Conservation (phyloP, 2,888 invertebrate species). For the Uloborus plumipes region DNA sequence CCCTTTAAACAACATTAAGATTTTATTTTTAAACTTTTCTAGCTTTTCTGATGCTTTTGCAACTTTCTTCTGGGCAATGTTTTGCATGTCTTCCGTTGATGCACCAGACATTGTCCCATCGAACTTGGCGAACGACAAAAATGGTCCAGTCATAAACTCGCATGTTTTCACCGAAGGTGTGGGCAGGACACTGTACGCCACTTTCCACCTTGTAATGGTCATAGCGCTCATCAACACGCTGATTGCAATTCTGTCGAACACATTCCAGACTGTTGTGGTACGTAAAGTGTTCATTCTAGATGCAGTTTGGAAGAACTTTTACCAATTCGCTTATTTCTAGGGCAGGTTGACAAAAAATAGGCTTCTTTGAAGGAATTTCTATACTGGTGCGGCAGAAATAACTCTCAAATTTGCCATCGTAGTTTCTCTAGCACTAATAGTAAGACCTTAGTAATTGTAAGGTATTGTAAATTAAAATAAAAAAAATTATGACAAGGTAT, state of each 20-base stretch:
- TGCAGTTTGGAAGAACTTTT: too few species aligned
- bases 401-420: too few species aligned
- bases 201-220: slow-evolving; percentile 80
- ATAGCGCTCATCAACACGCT: slow-evolving; percentile 82
- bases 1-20: too few species aligned
- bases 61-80: slow-evolving; percentile 80
- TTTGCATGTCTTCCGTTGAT: slow-evolving; percentile 78
- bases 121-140: slow-evolving; percentile 74
- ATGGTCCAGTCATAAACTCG: slow-evolving; percentile 71
- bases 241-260: slow-evolving; percentile 83
- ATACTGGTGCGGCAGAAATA: too few species aligned
- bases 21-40: background rate
- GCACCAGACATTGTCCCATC: slow-evolving; percentile 79
- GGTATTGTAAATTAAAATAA: too few species aligned
- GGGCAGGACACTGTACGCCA: slow-evolving; percentile 76
- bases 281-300: background rate
- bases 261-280: slow-evolving; percentile 78
- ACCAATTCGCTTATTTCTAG: too few species aligned
- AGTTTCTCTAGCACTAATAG: too few species aligned
- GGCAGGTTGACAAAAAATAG: too few species aligned
- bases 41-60: slow-evolving; percentile 76
- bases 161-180: slow-evolving; percentile 78
- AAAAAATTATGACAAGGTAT: too few species aligned
- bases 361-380: too few species aligned
- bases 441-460: too few species aligned